Base-by-base conservation (phyloP, 2,888 invertebrate species). In the Drosophila emarginata region DNA sequence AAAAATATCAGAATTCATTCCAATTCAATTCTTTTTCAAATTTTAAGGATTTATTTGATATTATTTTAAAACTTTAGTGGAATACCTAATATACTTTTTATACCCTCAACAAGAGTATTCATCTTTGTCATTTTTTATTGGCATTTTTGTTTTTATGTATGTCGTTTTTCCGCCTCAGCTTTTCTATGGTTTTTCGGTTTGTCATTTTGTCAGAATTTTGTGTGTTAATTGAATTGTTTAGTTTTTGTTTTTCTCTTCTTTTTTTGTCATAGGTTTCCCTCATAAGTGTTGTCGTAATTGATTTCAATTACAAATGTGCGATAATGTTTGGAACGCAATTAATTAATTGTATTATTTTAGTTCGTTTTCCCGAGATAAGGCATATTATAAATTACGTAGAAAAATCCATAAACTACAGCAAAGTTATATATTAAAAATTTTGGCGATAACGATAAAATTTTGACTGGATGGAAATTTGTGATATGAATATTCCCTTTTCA, bases 211-310 rank as follows among this genome's bases (percentile, higher is more conserved):
- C 52, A 58, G 65, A 70, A 74, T 58, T 73, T 54, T 40, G 9
- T 50, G 28, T 51, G 61, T 53, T 69, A 64, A 74, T 74, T 74
- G 64, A 74, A 66, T 64, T 65, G 74, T 63, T 63, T 60, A 40
- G 50, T 65, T 60, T 61, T 28, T 15, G n/a, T 53, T 54, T 26
- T n/a, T 32, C 32, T 32, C 32, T 32, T 52, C 39, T 58, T 59
- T 50, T 52, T 52, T 64, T 14, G 9, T 39, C n/a, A 15, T 7
- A 26, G 23, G 15, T 53, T 57, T 9, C 21, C 57, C 18, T 18
- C 23, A 21, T 56, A 50, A 39, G 12, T 50, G 39, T 28, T 67
- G 51, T 52, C 15, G 56, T 54, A 72, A 73, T 60, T 68, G 54
- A 59, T 64, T 68, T 68, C 64, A 68, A 68, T 73, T 62, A 57